Evolutionary conservation across 2,113 vertebrate species (phyloP).

Genomic region (Mobula hypostoma): DNA sequence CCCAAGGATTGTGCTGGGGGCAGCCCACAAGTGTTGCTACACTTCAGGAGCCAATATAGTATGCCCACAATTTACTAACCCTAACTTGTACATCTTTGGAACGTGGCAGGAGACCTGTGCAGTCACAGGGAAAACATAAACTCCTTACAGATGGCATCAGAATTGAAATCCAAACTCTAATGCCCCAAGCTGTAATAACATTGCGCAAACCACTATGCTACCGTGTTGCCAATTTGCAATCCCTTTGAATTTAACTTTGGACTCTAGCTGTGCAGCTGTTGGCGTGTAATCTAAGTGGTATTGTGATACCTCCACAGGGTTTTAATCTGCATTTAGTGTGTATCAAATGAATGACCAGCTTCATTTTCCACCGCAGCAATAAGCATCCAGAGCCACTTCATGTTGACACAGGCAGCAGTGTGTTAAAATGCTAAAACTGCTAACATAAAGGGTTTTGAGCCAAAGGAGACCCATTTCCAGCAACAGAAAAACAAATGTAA

Average conservation of each 20-base stretch:
- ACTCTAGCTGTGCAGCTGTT: not conserved
- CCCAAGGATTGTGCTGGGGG: too few relatives aligned
- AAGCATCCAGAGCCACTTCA: not conserved
- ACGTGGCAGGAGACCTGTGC: too few relatives aligned
- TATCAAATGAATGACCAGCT: not conserved
- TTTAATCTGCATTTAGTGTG: not conserved
- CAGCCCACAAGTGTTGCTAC: too few relatives aligned
- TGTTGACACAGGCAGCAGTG: not conserved
- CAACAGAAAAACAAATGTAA: not conserved
- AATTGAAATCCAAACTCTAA: too few relatives aligned
- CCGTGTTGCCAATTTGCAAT: too few relatives aligned
- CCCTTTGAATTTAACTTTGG: not conserved
- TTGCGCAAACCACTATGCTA: too few relatives aligned
- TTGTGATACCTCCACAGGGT: not conserved
- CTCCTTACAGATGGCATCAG: too few relatives aligned
- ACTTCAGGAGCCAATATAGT: too few relatives aligned
- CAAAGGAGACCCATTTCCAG: not conserved
- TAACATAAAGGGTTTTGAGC: slow-evolving; percentile 17
- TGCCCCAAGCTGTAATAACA: too few relatives aligned
- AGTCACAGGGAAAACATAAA: too few relatives aligned
- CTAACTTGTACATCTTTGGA: too few relatives aligned
- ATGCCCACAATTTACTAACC: too few relatives aligned
- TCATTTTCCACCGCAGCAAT: not conserved
- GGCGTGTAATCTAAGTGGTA: not conserved
- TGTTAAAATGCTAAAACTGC: not conserved